Evolutionary conservation across 2,888 invertebrate species (phyloP), one percentile per base, ranked within the genome.

Genomic region (Lasioglossum morio): DNA sequence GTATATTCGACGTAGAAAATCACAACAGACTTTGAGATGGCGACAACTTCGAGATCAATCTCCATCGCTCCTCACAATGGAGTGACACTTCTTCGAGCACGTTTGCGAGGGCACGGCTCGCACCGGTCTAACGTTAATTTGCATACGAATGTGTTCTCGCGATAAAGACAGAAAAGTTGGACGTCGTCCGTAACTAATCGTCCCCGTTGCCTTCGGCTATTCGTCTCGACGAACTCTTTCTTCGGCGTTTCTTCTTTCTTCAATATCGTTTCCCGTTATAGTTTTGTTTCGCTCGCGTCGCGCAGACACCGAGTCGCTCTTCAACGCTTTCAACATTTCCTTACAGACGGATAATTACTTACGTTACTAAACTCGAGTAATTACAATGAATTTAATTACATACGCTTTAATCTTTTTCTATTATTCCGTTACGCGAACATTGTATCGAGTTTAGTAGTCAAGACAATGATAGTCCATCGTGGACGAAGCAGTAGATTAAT

Each of bases 131-230:
- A 76, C 34, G 23, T 43, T 80, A 43, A 94, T 94, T 94, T 92
- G 90, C 94, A 94, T 94, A 94, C 93, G 93, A 94, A 94, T 94
- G 92, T 87, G 79, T 73, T 79, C 74, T 80, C 85, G 78, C 88
- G 85, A 92, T 90, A 93, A 93, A 93, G 92, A 91, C 91, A 90
- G 87, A 83, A 91, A 89, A 91, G 92, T 89, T 90, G 89, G 87
- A 90, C 90, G 91, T 91, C 89, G 87, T 72, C 90, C 91, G 93
- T 93, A 92, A 94, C 93, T 93, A 94, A 93, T 94, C 93, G 92
- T 91, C 91, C 91, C 63, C 77, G 84, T 81, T 74, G 82, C 83
- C 79, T 85, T 82, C 86, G 74, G 82, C 83, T 66, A 72, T 81
- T 75, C 83, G 80, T 75, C 73, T 80, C 84, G 82, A 79, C 78